Conservation (phyloP, 2,113 vertebrate species). For the Scophthalmus maximus region DNA sequence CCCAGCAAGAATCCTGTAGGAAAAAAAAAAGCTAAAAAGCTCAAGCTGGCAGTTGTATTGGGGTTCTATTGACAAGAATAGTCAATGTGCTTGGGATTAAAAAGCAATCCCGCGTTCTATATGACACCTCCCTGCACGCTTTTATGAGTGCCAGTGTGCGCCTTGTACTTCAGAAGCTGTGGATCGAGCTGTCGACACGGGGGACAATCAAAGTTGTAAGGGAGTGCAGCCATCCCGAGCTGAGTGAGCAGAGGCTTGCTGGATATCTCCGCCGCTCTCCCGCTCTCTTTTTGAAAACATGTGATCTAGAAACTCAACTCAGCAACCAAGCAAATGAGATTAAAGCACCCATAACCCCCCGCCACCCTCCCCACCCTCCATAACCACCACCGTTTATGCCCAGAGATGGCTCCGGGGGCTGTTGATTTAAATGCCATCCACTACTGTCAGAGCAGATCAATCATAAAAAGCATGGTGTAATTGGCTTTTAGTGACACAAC, state of each 20-base stretch:
- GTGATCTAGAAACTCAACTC: conserved; percentile 83
- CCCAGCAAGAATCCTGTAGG: conserved; percentile 83
- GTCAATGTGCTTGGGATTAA: conserved; percentile 85
- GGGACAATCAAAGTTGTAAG: conserved; percentile 82
- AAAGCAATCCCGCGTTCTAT: conserved; percentile 84
- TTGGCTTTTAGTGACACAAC: conserved; percentile 84
- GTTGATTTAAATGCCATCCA: conserved; percentile 81
- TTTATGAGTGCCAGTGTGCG: conserved; percentile 79
- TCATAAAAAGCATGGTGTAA: conserved; percentile 82
- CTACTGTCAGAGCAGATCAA: conserved; percentile 81
- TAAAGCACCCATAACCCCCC: conserved; percentile 78
- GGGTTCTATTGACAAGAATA: conserved; percentile 85
- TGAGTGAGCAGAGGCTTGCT: conserved; percentile 80
- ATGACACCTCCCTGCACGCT: conserved; percentile 81
- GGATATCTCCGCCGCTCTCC: conserved; percentile 69
- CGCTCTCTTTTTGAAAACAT: conserved; percentile 80
- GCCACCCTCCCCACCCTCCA: conserved; percentile 57
- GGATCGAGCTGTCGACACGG: conserved; percentile 80
- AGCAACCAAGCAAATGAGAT: conserved; percentile 85
- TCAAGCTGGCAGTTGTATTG: conserved; percentile 86
- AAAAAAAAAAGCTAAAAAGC: conserved; percentile 74
- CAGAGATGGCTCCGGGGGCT: conserved; percentile 76
- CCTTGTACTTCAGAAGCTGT: conserved; percentile 82
- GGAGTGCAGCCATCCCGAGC: conserved; percentile 77
- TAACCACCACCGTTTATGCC: conserved; percentile 74